Conservation (phyloP, 2,888 invertebrate genomes). For the Thyatira batis region DNA sequence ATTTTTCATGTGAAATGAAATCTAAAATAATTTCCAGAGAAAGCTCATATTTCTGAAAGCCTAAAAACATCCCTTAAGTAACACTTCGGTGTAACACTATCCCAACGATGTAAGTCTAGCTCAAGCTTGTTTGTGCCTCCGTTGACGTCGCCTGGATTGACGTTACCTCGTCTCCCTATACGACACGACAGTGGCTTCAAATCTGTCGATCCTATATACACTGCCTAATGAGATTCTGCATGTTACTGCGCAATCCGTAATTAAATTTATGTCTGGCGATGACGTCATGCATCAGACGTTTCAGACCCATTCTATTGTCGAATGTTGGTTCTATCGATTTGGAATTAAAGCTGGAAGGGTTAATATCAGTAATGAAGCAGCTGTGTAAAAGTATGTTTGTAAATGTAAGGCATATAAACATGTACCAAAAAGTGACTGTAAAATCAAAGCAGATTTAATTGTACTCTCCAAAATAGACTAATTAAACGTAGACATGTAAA, state of each 20-base stretch:
- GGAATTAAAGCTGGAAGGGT: background rate
- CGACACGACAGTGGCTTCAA: background rate
- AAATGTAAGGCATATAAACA: no score
- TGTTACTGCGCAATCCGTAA: background rate
- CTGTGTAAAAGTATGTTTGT: background rate
- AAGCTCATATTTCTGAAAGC: no score
- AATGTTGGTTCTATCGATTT: background rate
- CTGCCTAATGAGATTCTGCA: background rate
- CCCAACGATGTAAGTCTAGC: slow-evolving; percentile 9
- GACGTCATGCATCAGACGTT: background rate
- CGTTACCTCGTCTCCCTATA: background rate
- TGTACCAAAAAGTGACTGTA: no score
- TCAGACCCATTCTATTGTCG: background rate
- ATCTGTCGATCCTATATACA: background rate
- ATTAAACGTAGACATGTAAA: background rate
- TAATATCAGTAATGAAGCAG: background rate
- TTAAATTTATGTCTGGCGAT: background rate
- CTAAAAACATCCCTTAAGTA: no score
- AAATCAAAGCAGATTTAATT: no score
- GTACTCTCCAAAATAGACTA: background rate
- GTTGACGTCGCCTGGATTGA: background rate
- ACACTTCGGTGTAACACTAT: background rate
- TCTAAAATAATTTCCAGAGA: no score
- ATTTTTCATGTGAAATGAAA: no score
- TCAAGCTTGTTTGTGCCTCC: slow-evolving; percentile 13